Percentiles rank a stretch among this genome's conserved stretches.
These are phyloP conservation scores for Drosophila neocordata DNA, from an alignment of 1,140 invertebrate genomes.

Conservation along the genomic window DNA sequence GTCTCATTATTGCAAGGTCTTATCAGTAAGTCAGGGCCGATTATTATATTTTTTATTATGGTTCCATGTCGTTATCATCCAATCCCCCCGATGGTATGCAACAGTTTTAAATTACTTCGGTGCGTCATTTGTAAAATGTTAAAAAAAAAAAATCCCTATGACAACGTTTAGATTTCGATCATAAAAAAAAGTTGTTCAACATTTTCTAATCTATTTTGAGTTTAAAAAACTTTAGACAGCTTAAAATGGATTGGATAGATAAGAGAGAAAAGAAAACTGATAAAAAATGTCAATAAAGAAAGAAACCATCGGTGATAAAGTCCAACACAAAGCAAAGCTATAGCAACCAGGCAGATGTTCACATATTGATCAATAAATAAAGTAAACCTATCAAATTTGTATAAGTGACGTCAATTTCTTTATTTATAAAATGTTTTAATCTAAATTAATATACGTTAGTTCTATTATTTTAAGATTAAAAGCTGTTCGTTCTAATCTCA, in stretches of 20 bases:
- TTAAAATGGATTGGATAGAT: conserved; percentile 10
- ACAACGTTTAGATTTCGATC: background rate
- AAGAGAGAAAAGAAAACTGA: background rate
- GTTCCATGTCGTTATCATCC: conserved; percentile 1
- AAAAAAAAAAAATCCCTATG: background rate
- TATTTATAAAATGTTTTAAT: background rate
- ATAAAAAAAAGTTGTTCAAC: background rate
- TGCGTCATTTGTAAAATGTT: background rate
- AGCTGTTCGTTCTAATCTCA: background rate
- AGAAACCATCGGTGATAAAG: background rate
- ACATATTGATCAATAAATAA: background rate
- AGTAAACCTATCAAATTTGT: background rate
- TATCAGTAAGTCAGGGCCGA: conserved; percentile 55
- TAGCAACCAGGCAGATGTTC: background rate
- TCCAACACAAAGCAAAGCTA: background rate
- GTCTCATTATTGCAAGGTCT: conserved; percentile 53
- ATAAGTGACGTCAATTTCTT: background rate
- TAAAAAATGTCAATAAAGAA: background rate
- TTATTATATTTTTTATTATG: conserved; percentile 7
- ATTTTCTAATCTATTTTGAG: conserved; percentile 1
- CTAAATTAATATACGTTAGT: too few relatives aligned
- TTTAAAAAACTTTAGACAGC: background rate
- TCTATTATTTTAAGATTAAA: too few relatives aligned
- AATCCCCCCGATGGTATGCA: background rate
- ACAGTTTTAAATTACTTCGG: background rate